Evolutionary conservation across 2,113 vertebrate species (phyloP).

Genomic region (Oryzias woworae): DNA sequence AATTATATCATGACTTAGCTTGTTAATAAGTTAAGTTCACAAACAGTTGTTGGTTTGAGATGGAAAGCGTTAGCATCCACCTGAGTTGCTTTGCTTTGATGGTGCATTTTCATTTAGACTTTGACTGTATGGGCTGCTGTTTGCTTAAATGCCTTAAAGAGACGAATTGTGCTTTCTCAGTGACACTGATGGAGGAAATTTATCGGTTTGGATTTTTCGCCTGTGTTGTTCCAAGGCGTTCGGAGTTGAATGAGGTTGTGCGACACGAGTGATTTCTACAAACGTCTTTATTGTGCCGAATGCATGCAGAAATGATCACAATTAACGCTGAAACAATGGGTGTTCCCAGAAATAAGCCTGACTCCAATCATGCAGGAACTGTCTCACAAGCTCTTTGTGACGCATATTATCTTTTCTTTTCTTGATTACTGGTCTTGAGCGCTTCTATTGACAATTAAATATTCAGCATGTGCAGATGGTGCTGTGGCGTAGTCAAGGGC

Average conservation of each 20-base stretch:
- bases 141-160: conserved; percentile 36
- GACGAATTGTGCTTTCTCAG: conserved; percentile 37
- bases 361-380: conserved; percentile 55
- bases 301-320: conserved; percentile 47
- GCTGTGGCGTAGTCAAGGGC: conserved; percentile 53
- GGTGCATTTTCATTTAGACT: conserved; percentile 12
- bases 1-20: neutral
- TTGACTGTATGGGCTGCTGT: conserved; percentile 20
- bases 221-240: conserved; percentile 39
- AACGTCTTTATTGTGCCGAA: conserved; percentile 48
- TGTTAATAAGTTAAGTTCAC: conserved; percentile 11
- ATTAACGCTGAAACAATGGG: conserved; percentile 61
- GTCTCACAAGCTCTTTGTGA: conserved; percentile 42
- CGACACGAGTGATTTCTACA: conserved; percentile 50
- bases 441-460: conserved; percentile 65
- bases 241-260: conserved; percentile 39
- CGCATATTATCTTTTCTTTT: conserved; percentile 51
- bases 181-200: conserved; percentile 42
- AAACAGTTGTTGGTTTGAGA: conserved; percentile 1
- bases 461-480: conserved; percentile 70
- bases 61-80: conserved; percentile 8
- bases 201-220: conserved; percentile 33
- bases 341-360: conserved; percentile 47
- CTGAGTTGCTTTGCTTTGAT: conserved; percentile 16
- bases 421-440: conserved; percentile 66